phyloP scores from a whole-genome alignment of 1,140 invertebrate species.

The Colletes latitarsis region DNA sequence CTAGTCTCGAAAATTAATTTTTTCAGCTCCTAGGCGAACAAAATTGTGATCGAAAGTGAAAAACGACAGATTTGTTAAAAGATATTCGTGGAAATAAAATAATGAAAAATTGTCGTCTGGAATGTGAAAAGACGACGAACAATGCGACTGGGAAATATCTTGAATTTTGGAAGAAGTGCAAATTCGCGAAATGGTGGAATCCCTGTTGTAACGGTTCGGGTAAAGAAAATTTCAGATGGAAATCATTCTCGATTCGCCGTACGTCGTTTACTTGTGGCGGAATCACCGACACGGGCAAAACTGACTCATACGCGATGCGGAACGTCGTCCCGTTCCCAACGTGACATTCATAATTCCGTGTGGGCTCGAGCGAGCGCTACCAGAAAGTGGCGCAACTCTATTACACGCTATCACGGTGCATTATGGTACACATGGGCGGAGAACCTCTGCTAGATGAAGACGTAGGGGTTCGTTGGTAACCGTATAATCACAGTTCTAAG shows the following conservation, averaged over 20 bases:
- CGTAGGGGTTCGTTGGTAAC: constrained; percentile 57
- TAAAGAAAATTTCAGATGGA: neutral
- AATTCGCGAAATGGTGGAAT: neutral
- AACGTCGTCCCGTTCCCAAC: constrained; percentile 22
- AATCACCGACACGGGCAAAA: constrained; percentile 26
- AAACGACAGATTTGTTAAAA: too few species aligned
- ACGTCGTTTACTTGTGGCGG: neutral
- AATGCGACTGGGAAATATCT: too few species aligned
- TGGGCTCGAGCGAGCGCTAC: neutral
- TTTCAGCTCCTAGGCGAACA: too few species aligned
- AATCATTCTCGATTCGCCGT: neutral
- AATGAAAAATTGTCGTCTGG: too few species aligned
- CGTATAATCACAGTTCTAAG: constrained; percentile 68
- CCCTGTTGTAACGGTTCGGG: too few species aligned
- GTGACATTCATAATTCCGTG: constrained; percentile 27
- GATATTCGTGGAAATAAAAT: too few species aligned
- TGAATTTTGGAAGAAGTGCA: too few species aligned
- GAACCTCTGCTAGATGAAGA: constrained; percentile 68
- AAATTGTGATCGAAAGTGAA: too few species aligned
- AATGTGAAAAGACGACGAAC: too few species aligned
- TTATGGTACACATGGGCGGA: constrained; percentile 61
- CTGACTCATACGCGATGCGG: constrained; percentile 30
- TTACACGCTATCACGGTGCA: constrained; percentile 68
- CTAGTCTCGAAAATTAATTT: too few species aligned
- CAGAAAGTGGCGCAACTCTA: constrained; percentile 73